Evolutionary conservation across 2,888 invertebrate genomes (phyloP).

Genomic region (Doris montereyensis): DNA sequence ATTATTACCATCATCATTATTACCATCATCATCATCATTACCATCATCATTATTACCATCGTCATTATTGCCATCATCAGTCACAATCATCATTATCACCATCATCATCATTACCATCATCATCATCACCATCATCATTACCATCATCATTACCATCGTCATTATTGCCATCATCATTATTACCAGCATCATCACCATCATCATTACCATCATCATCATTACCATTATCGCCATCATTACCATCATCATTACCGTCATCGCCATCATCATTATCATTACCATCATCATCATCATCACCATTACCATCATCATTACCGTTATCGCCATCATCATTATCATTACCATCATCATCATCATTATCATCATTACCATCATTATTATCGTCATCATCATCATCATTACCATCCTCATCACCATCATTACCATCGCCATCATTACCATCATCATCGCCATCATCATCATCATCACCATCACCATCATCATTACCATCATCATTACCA

Average conservation of each 20-base stretch:
- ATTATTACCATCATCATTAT: neutral
- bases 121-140: neutral
- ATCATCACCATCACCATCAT: neutral
- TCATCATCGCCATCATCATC: neutral
- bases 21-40: neutral
- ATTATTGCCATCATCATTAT: neutral
- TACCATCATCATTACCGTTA: neutral
- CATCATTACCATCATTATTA: constrained; percentile 22
- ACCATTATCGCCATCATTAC: neutral
- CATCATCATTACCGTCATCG: neutral
- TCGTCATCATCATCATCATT: constrained; percentile 28
- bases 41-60: neutral
- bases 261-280: neutral
- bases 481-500: neutral
- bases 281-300: constrained; percentile 10
- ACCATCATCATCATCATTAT: constrained; percentile 7
- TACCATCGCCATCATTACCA: neutral
- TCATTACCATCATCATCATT: neutral
- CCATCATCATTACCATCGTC: neutral
- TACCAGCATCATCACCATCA: neutral
- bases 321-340: neutral
- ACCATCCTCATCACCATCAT: constrained; percentile 20
- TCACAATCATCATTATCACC: neutral
- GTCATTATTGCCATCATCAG: neutral
- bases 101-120: neutral